phyloP scores from a whole-genome alignment of 2,888 invertebrate species.

The Caenorhabditis virilis region DNA sequence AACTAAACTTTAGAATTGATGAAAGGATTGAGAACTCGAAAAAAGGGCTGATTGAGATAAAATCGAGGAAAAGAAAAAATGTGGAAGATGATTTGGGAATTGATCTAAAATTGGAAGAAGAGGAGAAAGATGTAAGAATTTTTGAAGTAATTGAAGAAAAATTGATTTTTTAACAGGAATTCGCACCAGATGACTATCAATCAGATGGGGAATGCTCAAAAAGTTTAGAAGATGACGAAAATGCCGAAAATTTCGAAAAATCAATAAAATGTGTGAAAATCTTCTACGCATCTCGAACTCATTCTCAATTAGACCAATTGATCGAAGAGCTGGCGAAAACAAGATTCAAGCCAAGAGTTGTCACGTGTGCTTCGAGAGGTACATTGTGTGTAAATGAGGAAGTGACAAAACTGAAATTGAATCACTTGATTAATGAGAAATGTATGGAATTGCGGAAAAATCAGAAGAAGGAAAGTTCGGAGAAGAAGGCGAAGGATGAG shows the following conservation, averaged over 20 bases:
- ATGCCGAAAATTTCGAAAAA: slow-evolving; percentile 14
- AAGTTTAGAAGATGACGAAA: slow-evolving; percentile 20
- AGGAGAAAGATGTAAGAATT: slow-evolving; percentile 12
- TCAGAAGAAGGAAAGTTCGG: not conserved
- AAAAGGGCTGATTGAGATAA: slow-evolving; percentile 22
- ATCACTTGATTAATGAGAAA: slow-evolving; percentile 57
- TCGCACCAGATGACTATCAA: slow-evolving; percentile 65
- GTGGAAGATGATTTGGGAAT: slow-evolving; percentile 19
- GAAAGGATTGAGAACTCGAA: slow-evolving; percentile 31
- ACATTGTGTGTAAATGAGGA: slow-evolving; percentile 86
- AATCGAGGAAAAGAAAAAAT: slow-evolving; percentile 27
- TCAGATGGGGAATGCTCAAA: slow-evolving; percentile 34
- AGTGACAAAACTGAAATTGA: slow-evolving; percentile 72
- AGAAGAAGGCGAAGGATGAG: slow-evolving; percentile 3
- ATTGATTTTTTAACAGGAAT: slow-evolving; percentile 13
- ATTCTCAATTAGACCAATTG: slow-evolving; percentile 93
- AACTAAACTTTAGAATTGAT: slow-evolving; percentile 9
- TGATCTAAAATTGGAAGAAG: slow-evolving; percentile 9
- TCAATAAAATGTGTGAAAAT: slow-evolving; percentile 73
- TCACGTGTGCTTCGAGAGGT: slow-evolving; percentile 65
- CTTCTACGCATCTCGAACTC: slow-evolving; percentile 92
- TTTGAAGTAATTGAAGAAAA: not conserved
- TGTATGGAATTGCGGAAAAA: slow-evolving; percentile 63
- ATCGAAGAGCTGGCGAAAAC: slow-evolving; percentile 88
- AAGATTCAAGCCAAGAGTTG: slow-evolving; percentile 57